Base-by-base conservation (phyloP, 2,888 invertebrate species). In the Leucophenga maculata region DNA sequence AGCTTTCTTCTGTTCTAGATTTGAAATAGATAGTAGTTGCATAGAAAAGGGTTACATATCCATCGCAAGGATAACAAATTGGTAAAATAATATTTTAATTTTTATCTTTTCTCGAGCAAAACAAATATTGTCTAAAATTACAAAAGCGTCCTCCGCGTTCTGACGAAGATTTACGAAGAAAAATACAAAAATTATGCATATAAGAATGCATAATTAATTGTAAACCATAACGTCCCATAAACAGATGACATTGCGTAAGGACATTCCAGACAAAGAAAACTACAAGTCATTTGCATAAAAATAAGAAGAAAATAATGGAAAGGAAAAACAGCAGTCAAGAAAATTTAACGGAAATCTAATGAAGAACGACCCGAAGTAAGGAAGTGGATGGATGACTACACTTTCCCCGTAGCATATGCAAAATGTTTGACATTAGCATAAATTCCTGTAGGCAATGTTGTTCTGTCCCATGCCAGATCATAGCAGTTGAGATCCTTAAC, bases 61-160 rank as follows among this genome's bases (percentile, higher is more conserved):
- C n/a, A 32, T 32, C 32, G 32, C 39, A 65, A 65, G 13, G 59
- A 39, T 16, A 62, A 80, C 79, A 80, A 80, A 80, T 80, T 80
- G 83, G 81, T 79, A 80, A 80, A 80, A 80, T 82, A 82, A 82
- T 80, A 82, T 81, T 76, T 78, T 80, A 80, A 80, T 80, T 82
- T 71, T 80, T 72, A 80, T 82, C 82, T 81, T 80, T 78, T 78
- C 73, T 66, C 69, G 69, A 74, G 78, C 76, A 80, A 80, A 80
- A 80, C 79, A 80, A 80, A 80, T 80, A 82, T 80, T 80, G 80
- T 80, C 78, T 80, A 80, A 80, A 78, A 82, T 78, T 82, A 70
- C 64, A 69, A 46, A 11, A 68, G 18, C 11, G 39, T 11, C 11
- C 39, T 39, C n/a, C n/a, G n/a, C n/a, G n/a, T n/a, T n/a, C n/a